A percentile compares a stretch with the other conserved stretches of the same genome.
These are phyloP conservation scores for Parauchenoglanis ngamensis DNA, from an alignment of 2,797 vertebrate species.

Conservation along the genomic window DNA sequence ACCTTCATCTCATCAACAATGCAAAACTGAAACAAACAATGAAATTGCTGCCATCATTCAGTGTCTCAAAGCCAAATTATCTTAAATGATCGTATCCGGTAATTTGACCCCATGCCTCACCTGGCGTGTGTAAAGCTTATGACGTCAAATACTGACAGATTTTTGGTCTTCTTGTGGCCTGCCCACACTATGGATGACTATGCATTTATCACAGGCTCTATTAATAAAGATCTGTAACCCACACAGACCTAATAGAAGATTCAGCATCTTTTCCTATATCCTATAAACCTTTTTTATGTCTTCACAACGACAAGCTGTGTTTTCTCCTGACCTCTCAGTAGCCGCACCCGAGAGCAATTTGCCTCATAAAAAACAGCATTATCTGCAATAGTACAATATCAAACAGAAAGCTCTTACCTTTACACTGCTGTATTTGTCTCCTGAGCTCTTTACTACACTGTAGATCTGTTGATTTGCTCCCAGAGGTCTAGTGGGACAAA, in stretches of 20 bases:
- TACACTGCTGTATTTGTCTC: slow-evolving; percentile 40
- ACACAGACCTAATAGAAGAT: neutral
- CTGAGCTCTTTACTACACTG: slow-evolving; percentile 53
- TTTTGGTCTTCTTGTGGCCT: slow-evolving; percentile 13
- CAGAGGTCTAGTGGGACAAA: slow-evolving; percentile 26
- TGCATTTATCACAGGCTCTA: slow-evolving; percentile 51
- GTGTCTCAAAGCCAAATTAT: neutral
- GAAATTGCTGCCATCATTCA: neutral
- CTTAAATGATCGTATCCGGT: neutral
- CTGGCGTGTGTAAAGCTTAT: slow-evolving; percentile 16
- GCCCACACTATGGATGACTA: slow-evolving; percentile 49
- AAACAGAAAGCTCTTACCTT: slow-evolving; percentile 63
- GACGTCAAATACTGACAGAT: slow-evolving; percentile 38
- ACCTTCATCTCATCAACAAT: neutral
- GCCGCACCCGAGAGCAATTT: slow-evolving; percentile 73
- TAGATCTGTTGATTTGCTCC: slow-evolving; percentile 29
- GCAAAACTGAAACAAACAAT: neutral
- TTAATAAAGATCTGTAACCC: slow-evolving; percentile 22
- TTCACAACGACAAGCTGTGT: slow-evolving; percentile 37
- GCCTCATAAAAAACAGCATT: slow-evolving; percentile 61
- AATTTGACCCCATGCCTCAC: slow-evolving; percentile 1
- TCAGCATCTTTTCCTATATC: slow-evolving; percentile 19
- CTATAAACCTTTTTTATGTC: slow-evolving; percentile 15
- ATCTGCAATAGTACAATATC: slow-evolving; percentile 21
- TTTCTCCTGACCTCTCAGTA: slow-evolving; percentile 61